A percentile compares a stretch with the other conserved stretches of the same genome.
These are phyloP conservation scores for Anthoscopus minutus DNA, from an alignment of 2,113 vertebrate species.

Conservation along the genomic window DNA sequence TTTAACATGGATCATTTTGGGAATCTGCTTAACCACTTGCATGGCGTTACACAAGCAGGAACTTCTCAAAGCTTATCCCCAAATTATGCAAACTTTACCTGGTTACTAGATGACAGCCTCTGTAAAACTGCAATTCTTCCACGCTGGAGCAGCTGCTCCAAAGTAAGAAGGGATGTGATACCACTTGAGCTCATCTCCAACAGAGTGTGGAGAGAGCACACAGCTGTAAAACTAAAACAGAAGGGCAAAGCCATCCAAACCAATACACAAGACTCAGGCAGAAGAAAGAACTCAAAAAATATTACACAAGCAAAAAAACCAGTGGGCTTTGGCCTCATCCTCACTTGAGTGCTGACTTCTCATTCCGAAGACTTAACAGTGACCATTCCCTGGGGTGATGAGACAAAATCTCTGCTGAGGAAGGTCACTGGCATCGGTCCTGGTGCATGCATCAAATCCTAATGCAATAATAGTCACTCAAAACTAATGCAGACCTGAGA, in stretches of 20 bases:
- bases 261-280: neutral
- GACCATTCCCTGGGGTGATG: neutral
- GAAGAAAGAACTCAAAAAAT: neutral
- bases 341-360: neutral
- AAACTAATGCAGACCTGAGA: neutral
- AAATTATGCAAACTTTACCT: neutral
- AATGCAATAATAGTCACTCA: neutral
- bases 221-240: neutral
- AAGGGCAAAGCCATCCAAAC: neutral
- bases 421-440: neutral
- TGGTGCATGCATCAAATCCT: neutral
- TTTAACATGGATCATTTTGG: neutral
- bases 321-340: neutral
- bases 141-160: neutral
- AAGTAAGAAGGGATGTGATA: neutral
- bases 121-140: neutral
- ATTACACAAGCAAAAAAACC: neutral
- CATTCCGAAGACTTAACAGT: neutral
- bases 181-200: neutral
- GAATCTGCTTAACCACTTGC: neutral
- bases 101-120: too few relatives aligned
- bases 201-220: neutral
- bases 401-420: neutral
- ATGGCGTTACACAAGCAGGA: accelerated
- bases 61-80: neutral